These are phyloP conservation scores for Melanchra persicariae DNA, from an alignment of 2,888 invertebrate species.

Conservation along the genomic window DNA sequence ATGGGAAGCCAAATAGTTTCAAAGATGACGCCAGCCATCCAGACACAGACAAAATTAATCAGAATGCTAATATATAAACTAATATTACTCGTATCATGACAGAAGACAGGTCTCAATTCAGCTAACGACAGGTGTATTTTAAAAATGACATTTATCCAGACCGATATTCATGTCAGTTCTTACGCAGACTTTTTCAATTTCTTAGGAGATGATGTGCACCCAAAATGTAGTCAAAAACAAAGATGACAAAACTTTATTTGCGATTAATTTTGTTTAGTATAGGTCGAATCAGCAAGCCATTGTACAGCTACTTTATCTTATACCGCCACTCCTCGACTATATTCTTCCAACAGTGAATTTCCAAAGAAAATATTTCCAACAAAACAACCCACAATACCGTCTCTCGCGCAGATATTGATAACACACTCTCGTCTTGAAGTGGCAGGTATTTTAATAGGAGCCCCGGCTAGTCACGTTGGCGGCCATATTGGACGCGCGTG, in stretches of 20 bases:
- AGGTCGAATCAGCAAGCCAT: no score
- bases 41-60: background rate
- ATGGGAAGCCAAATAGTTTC: background rate
- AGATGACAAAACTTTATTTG: no score
- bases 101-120: background rate
- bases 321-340: no score
- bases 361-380: conserved; percentile 11
- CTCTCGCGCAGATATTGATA: conserved; percentile 62
- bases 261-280: no score
- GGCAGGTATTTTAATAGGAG: conserved; percentile 88
- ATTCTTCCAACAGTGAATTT: background rate
- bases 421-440: conserved; percentile 73
- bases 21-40: background rate
- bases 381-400: conserved; percentile 20
- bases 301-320: no score
- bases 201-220: no score
- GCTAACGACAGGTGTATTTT: background rate
- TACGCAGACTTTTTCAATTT: no score
- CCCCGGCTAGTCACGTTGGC: conserved; percentile 81
- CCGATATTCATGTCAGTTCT: no score
- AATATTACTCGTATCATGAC: background rate
- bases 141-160: no score
- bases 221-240: no score
- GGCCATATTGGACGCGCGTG: conserved; percentile 75
- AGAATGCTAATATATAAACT: background rate